phyloP scores from a whole-genome alignment of 2,888 invertebrate genomes.

The Tinea pellionella region DNA sequence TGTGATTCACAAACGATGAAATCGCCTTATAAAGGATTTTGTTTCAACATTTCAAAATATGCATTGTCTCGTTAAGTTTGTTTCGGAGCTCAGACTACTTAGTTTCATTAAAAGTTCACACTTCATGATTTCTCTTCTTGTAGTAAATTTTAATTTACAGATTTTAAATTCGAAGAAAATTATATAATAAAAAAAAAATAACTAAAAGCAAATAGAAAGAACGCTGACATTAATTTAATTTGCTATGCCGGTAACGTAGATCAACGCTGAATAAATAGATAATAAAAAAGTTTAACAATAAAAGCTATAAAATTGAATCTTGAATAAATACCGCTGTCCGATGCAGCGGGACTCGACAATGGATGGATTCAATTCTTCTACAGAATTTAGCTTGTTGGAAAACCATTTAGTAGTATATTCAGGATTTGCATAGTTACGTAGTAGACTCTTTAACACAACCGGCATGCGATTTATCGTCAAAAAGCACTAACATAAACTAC shows the following conservation, averaged over 20 bases:
- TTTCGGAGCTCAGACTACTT: neutral
- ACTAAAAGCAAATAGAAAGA: too few relatives aligned
- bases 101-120: neutral
- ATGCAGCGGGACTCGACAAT: neutral
- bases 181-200: too few relatives aligned
- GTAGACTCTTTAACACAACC: neutral
- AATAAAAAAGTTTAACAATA: neutral
- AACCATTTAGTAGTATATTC: neutral
- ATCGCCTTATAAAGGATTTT: slow-evolving; percentile 27
- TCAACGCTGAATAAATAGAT: neutral
- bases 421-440: neutral
- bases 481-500: neutral
- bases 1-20: slow-evolving; percentile 41
- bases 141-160: neutral
- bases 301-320: slow-evolving; percentile 6
- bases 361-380: neutral
- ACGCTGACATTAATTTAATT: too few relatives aligned
- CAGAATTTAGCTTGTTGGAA: neutral
- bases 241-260: neutral
- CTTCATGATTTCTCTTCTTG: neutral
- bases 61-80: neutral
- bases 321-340: neutral
- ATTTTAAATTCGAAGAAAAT: too few relatives aligned
- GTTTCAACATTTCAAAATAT: slow-evolving; percentile 3
- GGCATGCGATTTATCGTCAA: neutral